Evolutionary conservation across 2,888 invertebrate species (phyloP), one percentile per base, ranked within the genome.

Genomic region (Philhelius pedissequus): DNA sequence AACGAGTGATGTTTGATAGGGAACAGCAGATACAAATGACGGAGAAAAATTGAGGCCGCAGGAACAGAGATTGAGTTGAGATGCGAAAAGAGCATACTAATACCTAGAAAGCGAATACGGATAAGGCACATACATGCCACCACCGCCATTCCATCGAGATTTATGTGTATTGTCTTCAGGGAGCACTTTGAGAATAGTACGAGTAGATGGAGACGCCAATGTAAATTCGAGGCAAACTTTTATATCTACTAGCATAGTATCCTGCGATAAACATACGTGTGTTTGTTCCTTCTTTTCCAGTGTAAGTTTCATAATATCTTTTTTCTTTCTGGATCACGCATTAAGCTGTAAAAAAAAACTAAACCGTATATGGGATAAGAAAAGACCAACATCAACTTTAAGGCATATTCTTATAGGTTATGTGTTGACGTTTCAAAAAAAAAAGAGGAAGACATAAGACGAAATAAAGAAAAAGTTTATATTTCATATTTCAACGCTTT

Each of bases 81-180:
- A 82, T 48, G 68, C 60, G 45, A 82, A 82, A 82, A 82, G 82
- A 82, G 73, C 76, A 81, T 81, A 81, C 76, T 76, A 64, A 81
- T 60, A 76, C 70, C 69, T 62, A 50, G 3, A 54, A 56, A 58
- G 40, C 38, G 15, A 20, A 25, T 15, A 1, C 9, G 9, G 32
- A 7, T 32, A 9, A 25, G 32, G 40, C 40, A 68, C 64, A 71
- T 13, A 56, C 25, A 43, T 11, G 8, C 8, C n/a, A 4, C 3
- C 32, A 7, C 0, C 20, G 1, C 54, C 25, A 4, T 20, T 4
- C 38, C 25, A 38, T 40, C 13, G 5, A 56, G 27, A 25, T 27
- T 52, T 18, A n/a, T n/a, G n/a, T n/a, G n/a, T n/a, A 45, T 22
- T 58, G 69, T 56, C 64, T 25, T 70, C 40, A 13, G 50, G 20